Conservation (phyloP, 2,797 vertebrate genomes). For the Merluccius polli region DNA sequence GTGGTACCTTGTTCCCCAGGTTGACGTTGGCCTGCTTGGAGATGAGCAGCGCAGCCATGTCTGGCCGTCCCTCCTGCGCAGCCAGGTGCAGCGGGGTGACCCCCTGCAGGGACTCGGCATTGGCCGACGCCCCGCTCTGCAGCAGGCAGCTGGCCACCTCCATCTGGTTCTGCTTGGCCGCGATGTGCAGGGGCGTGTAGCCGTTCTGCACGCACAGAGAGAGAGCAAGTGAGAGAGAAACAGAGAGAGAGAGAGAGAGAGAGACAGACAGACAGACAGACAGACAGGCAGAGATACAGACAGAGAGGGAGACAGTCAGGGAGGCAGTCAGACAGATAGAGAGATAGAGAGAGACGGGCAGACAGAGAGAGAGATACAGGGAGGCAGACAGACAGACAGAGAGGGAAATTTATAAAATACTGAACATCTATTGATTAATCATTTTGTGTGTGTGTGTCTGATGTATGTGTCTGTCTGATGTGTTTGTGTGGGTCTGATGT, state of each 20-base stretch:
- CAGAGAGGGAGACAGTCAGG: background rate
- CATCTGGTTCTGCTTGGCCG: slow-evolving; percentile 95
- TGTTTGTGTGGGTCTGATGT: slow-evolving; percentile 4
- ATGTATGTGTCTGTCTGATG: background rate
- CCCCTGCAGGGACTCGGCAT: slow-evolving; percentile 88
- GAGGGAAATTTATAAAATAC: background rate
- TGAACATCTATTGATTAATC: background rate
- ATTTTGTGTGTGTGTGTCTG: background rate
- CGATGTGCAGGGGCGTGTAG: slow-evolving; percentile 94
- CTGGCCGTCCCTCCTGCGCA: slow-evolving; percentile 86
- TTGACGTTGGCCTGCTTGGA: slow-evolving; percentile 91
- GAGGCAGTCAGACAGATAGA: background rate
- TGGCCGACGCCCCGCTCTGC: slow-evolving; percentile 87
- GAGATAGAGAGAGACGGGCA: background rate
- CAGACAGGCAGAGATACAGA: background rate
- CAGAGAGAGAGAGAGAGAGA: background rate
- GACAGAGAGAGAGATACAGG: background rate
- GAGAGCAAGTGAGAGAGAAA: slow-evolving; percentile 18
- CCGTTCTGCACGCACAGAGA: slow-evolving; percentile 77
- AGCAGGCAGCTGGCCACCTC: slow-evolving; percentile 89
- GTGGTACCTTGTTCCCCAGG: slow-evolving; percentile 88
- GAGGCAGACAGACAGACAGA: background rate
- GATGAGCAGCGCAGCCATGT: slow-evolving; percentile 93
- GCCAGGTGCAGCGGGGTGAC: slow-evolving; percentile 95
- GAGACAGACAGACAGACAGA: background rate